phyloP scores from a whole-genome alignment of 2,113 vertebrate genomes.

The Diadophis punctatus region DNA sequence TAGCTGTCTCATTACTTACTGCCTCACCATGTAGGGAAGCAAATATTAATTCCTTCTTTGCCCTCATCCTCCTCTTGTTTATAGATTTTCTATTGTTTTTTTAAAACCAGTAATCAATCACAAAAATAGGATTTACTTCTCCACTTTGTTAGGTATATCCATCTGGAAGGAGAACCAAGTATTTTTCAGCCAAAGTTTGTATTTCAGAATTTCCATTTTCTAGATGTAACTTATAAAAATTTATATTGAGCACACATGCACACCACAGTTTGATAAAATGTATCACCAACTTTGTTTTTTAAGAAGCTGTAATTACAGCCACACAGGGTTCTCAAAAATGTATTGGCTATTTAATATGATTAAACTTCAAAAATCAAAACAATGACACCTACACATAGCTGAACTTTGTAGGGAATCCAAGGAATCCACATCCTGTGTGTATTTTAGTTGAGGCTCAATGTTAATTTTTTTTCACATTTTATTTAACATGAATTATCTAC shows the following conservation, averaged over 20 bases:
- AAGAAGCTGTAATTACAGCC: neutral
- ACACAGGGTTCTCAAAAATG: neutral
- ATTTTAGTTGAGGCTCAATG: constrained; percentile 8
- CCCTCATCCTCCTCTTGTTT: neutral
- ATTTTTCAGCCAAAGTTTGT: neutral
- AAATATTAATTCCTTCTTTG: neutral
- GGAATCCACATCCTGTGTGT: constrained; percentile 12
- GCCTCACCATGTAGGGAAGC: neutral
- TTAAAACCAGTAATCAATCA: neutral
- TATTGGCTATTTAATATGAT: constrained; percentile 48
- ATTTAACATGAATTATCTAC: constrained; percentile 38
- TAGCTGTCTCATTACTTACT: neutral
- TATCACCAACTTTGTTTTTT: neutral
- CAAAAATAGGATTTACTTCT: neutral
- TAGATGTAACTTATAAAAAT: neutral
- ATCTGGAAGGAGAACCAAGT: neutral
- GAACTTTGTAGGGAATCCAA: constrained; percentile 36
- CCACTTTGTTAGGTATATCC: neutral
- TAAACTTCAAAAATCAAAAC: constrained; percentile 53
- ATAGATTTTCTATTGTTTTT: neutral
- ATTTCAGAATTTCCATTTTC: neutral
- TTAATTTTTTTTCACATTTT: constrained; percentile 26
- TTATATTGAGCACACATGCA: neutral
- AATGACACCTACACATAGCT: constrained; percentile 12
- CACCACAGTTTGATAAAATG: neutral